These are phyloP conservation scores for Poecilia picta DNA, from an alignment of 2,797 vertebrate genomes.

Conservation along the genomic window DNA sequence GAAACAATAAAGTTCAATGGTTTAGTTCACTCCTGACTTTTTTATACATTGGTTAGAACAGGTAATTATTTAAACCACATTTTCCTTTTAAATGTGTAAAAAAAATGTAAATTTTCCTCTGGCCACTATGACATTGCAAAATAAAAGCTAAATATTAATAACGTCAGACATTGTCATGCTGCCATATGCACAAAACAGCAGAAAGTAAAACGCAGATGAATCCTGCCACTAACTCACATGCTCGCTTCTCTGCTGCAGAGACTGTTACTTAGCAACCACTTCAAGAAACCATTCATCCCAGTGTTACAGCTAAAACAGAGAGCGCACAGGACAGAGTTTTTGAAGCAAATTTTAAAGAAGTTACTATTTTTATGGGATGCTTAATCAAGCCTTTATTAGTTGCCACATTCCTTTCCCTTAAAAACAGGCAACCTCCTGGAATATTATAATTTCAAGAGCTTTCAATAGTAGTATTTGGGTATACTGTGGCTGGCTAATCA, in stretches of 20 bases:
- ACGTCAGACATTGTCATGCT: constrained; percentile 24
- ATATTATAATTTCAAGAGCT: not conserved
- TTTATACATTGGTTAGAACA: too few species aligned
- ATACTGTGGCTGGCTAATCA: not conserved
- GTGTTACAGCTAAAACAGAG: constrained; percentile 51
- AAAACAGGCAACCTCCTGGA: not conserved
- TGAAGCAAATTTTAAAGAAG: constrained; percentile 28
- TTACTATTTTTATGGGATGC: constrained; percentile 6
- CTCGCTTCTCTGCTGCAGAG: constrained; percentile 83
- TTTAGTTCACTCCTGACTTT: not conserved
- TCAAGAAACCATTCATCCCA: constrained; percentile 88
- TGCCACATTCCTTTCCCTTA: not conserved
- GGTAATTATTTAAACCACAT: too few species aligned
- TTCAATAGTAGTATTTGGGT: not conserved
- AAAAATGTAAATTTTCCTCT: too few species aligned
- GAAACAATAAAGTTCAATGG: not conserved
- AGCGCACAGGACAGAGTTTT: constrained; percentile 19
- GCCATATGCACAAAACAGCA: constrained; percentile 51
- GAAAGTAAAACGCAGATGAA: constrained; percentile 54
- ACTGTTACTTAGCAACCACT: constrained; percentile 93
- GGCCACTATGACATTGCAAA: not conserved
- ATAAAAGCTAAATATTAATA: not conserved
- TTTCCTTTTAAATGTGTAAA: too few species aligned
- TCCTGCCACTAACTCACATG: constrained; percentile 70
- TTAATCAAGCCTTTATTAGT: not conserved